These are phyloP conservation scores for Orchesella flavescens DNA, from an alignment of 2,888 invertebrate genomes.

Conservation along the genomic window DNA sequence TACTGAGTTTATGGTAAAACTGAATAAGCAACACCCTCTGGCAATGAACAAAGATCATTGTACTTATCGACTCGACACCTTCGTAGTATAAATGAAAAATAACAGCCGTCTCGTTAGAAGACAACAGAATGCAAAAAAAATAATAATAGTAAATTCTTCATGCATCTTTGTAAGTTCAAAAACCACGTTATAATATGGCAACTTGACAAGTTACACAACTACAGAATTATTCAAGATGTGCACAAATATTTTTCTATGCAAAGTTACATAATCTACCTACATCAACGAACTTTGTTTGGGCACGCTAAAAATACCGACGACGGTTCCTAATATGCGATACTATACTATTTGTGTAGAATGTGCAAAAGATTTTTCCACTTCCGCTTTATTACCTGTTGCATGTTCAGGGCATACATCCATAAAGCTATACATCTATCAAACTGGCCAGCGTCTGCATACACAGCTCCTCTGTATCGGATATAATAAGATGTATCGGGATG, in stretches of 20 bases:
- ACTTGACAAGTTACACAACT: constrained; percentile 48
- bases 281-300: no score
- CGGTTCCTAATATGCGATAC: no score
- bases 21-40: no score
- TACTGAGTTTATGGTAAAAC: no score
- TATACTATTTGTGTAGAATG: no score
- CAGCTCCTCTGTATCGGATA: constrained; percentile 92
- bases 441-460: constrained; percentile 95
- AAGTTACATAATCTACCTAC: no score
- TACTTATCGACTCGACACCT: constrained; percentile 51
- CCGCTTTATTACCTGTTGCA: constrained; percentile 79
- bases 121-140: constrained; percentile 48
- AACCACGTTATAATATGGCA: constrained; percentile 44
- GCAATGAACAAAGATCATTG: no score
- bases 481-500: constrained; percentile 98
- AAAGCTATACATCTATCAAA: constrained; percentile 91
- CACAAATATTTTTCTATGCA: no score
- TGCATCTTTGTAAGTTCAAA: constrained; percentile 23
- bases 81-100: constrained; percentile 32
- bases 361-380: constrained; percentile 19
- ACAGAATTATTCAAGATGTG: background rate
- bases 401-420: constrained; percentile 97
- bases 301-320: no score
- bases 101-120: background rate
- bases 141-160: background rate